Percentiles rank a stretch among this genome's conserved stretches.
Conservation (phyloP, 2,888 invertebrate genomes). For the Brenthis daphne region DNA sequence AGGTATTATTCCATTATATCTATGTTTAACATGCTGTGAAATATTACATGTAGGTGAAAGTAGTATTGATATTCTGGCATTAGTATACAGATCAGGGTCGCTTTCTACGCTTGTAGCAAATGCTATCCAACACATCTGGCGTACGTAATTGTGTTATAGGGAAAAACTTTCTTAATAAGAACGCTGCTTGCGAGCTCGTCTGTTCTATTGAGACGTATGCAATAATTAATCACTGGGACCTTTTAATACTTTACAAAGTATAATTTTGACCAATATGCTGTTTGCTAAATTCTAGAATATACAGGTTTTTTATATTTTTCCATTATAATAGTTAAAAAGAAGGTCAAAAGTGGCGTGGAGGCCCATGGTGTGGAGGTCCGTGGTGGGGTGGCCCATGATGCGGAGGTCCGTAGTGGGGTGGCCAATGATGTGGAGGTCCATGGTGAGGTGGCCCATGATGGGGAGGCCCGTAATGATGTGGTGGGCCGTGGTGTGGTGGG, state of each 20-base stretch:
- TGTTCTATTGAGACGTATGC: constrained; percentile 55
- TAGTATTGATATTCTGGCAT: constrained; percentile 20
- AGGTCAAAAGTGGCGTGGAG: background rate
- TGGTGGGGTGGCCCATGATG: background rate
- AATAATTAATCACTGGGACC: constrained; percentile 51
- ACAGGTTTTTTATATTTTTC: no score
- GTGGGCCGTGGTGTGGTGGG: constrained; percentile 9
- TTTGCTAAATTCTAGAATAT: no score
- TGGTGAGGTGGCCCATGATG: constrained; percentile 4
- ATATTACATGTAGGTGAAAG: constrained; percentile 12
- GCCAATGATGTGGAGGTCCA: background rate
- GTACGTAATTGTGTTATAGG: constrained; percentile 78
- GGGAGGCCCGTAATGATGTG: background rate
- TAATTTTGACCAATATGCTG: background rate
- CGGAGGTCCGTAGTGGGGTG: background rate
- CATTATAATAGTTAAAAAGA: background rate
- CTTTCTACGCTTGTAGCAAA: constrained; percentile 58
- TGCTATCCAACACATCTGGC: constrained; percentile 75
- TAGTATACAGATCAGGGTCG: constrained; percentile 37
- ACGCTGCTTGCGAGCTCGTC: constrained; percentile 63
- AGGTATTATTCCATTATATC: no score
- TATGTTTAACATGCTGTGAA: background rate
- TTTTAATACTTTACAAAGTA: background rate
- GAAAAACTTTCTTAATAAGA: constrained; percentile 81
- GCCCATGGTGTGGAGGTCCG: background rate